phyloP scores from a whole-genome alignment of 2,797 vertebrate genomes.

The Alauda arvensis region DNA sequence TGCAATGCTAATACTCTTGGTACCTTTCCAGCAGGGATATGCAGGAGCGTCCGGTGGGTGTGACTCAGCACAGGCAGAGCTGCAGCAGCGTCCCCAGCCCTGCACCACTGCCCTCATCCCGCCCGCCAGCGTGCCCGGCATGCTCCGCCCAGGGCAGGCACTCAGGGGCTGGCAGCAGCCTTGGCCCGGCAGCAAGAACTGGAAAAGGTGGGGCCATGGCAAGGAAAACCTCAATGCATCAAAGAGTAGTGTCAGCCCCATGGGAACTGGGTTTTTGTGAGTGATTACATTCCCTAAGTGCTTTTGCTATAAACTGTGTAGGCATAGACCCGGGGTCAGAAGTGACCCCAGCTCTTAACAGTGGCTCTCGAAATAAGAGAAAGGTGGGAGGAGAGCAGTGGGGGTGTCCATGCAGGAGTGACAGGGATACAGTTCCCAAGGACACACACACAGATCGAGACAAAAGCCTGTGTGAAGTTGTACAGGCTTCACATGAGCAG shows the following conservation, averaged over 20 bases:
- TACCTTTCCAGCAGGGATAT: conserved; percentile 28
- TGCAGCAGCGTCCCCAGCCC: background rate
- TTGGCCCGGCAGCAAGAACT: background rate
- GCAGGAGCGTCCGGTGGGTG: background rate
- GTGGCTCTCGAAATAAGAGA: background rate
- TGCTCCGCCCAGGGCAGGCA: accelerated
- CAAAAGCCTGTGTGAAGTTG: background rate
- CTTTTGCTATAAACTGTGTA: background rate
- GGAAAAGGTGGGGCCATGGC: background rate
- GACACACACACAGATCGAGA: accelerated
- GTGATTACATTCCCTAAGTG: background rate
- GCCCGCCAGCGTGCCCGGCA: background rate
- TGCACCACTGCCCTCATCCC: background rate
- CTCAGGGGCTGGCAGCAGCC: background rate
- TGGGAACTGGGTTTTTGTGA: background rate
- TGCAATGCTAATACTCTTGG: conserved; percentile 1
- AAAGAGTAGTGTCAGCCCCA: background rate
- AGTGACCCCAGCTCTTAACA: background rate
- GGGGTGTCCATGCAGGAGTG: background rate
- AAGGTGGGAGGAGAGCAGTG: background rate
- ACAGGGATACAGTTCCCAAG: background rate
- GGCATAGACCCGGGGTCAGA: background rate
- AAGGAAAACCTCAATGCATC: background rate
- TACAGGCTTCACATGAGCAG: background rate
- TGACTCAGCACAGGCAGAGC: conserved; percentile 41